Evolutionary conservation across 2,113 vertebrate species (phyloP).

Genomic region (Procavia capensis): DNA sequence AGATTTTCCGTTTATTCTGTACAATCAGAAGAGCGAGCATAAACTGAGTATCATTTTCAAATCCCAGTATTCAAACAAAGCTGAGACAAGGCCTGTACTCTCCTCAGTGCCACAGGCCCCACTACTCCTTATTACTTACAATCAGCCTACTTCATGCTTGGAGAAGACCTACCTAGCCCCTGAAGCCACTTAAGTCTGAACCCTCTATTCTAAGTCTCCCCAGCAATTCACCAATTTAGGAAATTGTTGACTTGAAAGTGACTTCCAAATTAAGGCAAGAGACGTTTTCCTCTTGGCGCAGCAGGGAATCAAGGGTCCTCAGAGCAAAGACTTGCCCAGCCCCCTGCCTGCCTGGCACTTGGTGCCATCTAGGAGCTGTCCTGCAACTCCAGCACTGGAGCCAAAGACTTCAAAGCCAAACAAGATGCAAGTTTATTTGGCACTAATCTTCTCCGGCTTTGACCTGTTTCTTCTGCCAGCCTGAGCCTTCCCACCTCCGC

Average conservation of each 20-base stretch:
- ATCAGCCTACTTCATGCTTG: background rate
- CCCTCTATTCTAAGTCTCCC: background rate
- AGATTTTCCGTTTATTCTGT: background rate
- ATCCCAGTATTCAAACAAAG: background rate
- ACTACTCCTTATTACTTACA: background rate
- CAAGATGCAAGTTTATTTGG: conserved; percentile 55
- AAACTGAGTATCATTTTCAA: background rate
- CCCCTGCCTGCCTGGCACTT: background rate
- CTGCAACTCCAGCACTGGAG: background rate
- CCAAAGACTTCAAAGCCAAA: conserved; percentile 75
- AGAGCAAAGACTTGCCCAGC: background rate
- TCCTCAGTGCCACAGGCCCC: background rate
- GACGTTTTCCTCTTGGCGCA: background rate
- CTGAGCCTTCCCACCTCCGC: conserved; percentile 66
- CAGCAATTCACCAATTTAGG: background rate
- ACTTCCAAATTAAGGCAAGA: background rate
- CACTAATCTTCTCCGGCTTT: background rate
- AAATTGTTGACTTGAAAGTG: background rate
- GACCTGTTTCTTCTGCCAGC: conserved; percentile 68
- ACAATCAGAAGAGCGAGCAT: conserved; percentile 11
- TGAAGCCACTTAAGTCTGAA: background rate
- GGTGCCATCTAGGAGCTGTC: background rate
- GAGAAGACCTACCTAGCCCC: background rate
- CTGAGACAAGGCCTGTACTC: background rate
- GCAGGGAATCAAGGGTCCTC: background rate